Base-by-base conservation (phyloP, 2,113 vertebrate species). In the Menidia beryllina region DNA sequence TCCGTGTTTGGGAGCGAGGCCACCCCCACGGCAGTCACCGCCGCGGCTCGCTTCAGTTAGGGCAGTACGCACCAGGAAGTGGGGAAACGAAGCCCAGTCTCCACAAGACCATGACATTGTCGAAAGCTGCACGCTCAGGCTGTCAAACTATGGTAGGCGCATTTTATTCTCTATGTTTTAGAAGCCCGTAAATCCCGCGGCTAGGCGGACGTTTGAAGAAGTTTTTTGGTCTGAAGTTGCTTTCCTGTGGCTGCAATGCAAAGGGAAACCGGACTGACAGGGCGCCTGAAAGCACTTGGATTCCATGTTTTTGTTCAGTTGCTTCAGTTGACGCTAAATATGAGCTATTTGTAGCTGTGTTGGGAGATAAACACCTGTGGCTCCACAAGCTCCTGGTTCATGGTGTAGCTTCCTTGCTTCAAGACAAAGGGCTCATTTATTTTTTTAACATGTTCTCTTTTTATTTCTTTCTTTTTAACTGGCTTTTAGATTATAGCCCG, bases 51-150 rank as follows among this genome's bases (percentile, higher is more conserved):
- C 13, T 27, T 3, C 13, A n/a, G n/a, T 21, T 13, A 21, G 50
- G n/a, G 24, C 17, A 3, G 68, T 34, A 34, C 30, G 5, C 30
- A 71, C 67, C 79, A 79, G 76, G 65, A 79, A 77, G 72, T 62
- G 30, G 8, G 1, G 2, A 38, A n/a, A 23, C 39, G 39, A 30
- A 34, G 34, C 6, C 38, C 20, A 7, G 3, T 41, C 30, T 60
- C 27, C 34, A 23, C 15, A 4, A 38, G 60, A 19, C 3, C 38
- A 36, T 50, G 59, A n/a, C 47, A n/a, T 47, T 12, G 47, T 27
- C 51, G 69, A 63, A 49, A 45, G 67, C 70, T 70, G 61, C 47
- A 17, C 57, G 30, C 36, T 8, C 49, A 25, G 10, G 14, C 24
- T n/a, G 7, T 24, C 67, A 20, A 24, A 45, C 72, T 7, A 72